Conservation (phyloP, 2,113 vertebrate species). For the Rhea pennata region DNA sequence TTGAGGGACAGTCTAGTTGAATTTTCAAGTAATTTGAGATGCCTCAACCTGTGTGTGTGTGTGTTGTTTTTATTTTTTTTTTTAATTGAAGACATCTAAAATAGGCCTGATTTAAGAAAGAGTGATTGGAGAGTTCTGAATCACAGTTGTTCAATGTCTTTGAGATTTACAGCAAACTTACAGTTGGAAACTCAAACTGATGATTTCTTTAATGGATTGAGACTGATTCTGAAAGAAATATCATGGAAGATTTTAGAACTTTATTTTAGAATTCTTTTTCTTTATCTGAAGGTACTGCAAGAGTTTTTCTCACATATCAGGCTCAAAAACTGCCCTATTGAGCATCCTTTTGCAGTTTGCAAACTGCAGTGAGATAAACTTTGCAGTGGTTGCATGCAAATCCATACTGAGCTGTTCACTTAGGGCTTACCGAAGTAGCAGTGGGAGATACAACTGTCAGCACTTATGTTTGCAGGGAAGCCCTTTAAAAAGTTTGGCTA, state of each 20-base stretch:
- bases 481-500: not conserved
- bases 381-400: not conserved
- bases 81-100: not conserved
- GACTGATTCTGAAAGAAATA: not conserved
- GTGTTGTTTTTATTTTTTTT: not conserved
- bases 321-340: not conserved
- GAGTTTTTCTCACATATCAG: not conserved
- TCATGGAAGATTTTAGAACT: not conserved
- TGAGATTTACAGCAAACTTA: not conserved
- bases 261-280: not conserved
- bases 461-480: not conserved
- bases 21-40: not conserved
- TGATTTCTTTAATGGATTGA: not conserved
- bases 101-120: not conserved
- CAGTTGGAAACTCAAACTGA: not conserved
- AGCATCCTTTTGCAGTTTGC: not conserved
- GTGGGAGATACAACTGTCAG: not conserved
- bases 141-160: not conserved
- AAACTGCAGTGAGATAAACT: slow-evolving; percentile 1
- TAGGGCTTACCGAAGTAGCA: not conserved
- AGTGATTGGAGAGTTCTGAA: not conserved
- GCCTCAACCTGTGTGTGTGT: not conserved
- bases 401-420: slow-evolving; percentile 5
- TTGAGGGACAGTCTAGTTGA: not conserved
- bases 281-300: not conserved